Evolutionary conservation across 1,140 invertebrate species (phyloP), one percentile per base, ranked within the genome.

Genomic region (Hylaeus volcanicus): DNA sequence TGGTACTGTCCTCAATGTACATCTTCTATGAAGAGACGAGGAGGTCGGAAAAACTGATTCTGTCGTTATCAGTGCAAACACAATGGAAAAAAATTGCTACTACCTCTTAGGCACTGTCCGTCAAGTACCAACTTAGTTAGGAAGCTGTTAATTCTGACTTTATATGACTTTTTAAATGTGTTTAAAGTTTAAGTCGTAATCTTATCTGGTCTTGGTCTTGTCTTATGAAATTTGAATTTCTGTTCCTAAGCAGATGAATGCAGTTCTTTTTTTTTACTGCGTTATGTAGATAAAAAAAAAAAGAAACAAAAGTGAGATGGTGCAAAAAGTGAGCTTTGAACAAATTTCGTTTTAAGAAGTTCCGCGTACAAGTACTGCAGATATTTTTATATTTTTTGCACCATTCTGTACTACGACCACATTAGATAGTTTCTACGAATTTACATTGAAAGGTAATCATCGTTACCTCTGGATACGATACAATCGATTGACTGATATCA

Each of bases 1-100:
- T 99, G 99, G 99, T 99, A 97, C 92, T 99, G 99, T 93, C 98
- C 98, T 0, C 97, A 98, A 88, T 99, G 99, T 94, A 96, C 97
- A 43, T 95, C 97, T 75, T 96, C 97, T 83, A 98, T 98, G 97
- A 97, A 98, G 86, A 94, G 97, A 86, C 94, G 97, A 78, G 96
- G 96, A 14, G 95, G 96, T 88, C 94, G 96, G 78, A 97, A 97
- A 91, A 96, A 96, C 91, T 96, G 93, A 94, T 89, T 86, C 58
- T 37, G 65, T 53, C 63, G 58, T 78, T 84, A 82, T 77, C 69
- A 56, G 81, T 85, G 76, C 69, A 81, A 83, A 64, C 81, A 82
- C 61, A 61, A 86, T 63, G 82, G 86, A 63, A 84, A 81, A 80
- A 69, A 82, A 85, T 86, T 86, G 81, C 82, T 91, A 91, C 89